Evolutionary conservation across 2,888 invertebrate genomes (phyloP), one percentile per base, ranked within the genome.

Genomic region (Lasioglossum morio): DNA sequence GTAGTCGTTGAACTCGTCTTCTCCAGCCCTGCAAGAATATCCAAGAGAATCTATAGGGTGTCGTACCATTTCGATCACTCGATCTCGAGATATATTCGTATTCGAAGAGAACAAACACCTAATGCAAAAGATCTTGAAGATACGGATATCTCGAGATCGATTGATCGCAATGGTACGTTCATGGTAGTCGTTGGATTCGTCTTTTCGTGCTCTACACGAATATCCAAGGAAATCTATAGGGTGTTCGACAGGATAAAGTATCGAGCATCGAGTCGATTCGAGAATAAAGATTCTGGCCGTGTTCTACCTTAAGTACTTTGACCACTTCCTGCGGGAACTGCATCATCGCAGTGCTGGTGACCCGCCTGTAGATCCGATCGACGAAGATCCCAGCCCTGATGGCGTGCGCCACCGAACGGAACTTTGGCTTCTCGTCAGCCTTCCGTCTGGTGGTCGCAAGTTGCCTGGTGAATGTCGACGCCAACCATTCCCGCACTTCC

Each of bases 351-450:
- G 97, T 96, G 93, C 96, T 97, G 79, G 97, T 97, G 90, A 97
- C 97, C 91, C 98, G 96, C 92, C 98, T 96, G 95, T 98, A 98
- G 95, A 99, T 98, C 93, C 98, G 97, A 95, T 99, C 99, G 93
- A 99, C 99, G 96, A 99, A 99, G 93, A 99, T 99, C 69, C 99
- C 99, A 27, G 99, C 99, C 30, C 99, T 96, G 94, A 99, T 99
- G 90, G 99, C 99, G 95, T 99, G 98, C 72, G 99, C 99, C 91
- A 99, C 99, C 85, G 98, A 98, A 84, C 98, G 97, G 96, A 99
- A 99, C 96, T 98, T 98, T 23, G 98, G 98, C 94, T 98, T 98
- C 95, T 98, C 98, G 93, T 98, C 98, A 53, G 96, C 97, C 95
- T 97, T 97, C 93, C 97, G 96, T 90, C 97, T 97, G 81, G 98